These are phyloP conservation scores for Autographa pulchrina DNA, from an alignment of 2,888 invertebrate genomes.

Conservation along the genomic window DNA sequence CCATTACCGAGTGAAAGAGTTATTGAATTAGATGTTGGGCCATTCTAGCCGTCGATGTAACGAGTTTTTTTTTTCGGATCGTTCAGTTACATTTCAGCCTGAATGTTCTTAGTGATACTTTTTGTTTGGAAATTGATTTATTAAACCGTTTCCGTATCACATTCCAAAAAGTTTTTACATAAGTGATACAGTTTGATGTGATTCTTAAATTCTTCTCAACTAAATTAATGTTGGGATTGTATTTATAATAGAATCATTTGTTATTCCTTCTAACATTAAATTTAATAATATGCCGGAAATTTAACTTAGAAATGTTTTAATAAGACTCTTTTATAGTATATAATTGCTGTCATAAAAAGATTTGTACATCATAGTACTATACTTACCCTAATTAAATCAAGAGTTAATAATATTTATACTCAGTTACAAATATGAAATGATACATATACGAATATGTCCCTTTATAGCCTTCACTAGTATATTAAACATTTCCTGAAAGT, in stretches of 20 bases:
- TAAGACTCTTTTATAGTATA: background rate
- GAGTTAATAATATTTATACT: background rate
- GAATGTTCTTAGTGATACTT: background rate
- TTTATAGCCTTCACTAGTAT: background rate
- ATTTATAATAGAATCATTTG: background rate
- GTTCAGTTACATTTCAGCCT: background rate
- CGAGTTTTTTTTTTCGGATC: constrained; percentile 12
- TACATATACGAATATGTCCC: background rate
- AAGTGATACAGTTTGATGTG: background rate
- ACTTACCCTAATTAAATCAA: background rate
- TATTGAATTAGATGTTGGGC: constrained; percentile 16
- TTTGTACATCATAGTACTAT: background rate
- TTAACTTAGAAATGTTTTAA: background rate
- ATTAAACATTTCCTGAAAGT: background rate
- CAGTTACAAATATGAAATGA: background rate
- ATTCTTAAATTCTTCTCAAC: background rate
- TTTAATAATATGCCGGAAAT: background rate
- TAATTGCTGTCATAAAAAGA: background rate
- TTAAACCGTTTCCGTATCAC: constrained; percentile 11
- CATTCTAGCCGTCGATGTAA: constrained; percentile 32
- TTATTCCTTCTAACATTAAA: background rate
- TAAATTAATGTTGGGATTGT: background rate
- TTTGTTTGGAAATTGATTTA: constrained; percentile 13
- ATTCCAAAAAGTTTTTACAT: background rate
- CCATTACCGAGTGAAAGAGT: constrained; percentile 19